Base-by-base conservation (phyloP, 1,140 invertebrate species). In the Macrocentrus cingulum region DNA sequence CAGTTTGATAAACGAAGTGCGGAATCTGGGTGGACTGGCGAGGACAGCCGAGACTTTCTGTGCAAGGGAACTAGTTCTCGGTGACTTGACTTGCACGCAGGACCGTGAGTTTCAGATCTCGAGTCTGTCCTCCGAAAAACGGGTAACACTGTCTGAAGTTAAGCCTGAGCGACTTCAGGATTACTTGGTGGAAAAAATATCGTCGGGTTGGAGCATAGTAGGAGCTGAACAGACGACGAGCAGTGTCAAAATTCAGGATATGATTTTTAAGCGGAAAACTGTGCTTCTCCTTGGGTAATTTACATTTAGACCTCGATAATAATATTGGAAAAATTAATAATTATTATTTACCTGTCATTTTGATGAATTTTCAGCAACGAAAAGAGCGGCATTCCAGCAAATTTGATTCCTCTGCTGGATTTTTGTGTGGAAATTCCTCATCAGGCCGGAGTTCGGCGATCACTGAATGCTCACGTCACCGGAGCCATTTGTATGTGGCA, bases 381-480 rank as follows among this genome's bases (percentile, higher is more conserved):
- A 80, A 95, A 93, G 75, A 86, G 90, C 76, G 95, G 95, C 2
- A 89, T 99, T 60, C 91, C 95, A n/a, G 86, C 90, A 6, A 85
- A 94, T 65, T 74, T 98, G 11, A 84, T 98, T 48, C 87, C 89
- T n/a, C 69, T 92, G 6, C 79, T 98, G 65, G 93, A 98, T 75
- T 80, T 82, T 8, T 96, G 93, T 72, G 85, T 98, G 1, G 93
- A 98, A 82, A 95, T 98, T 68, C 93, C 94, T 0, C n/a, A n/a
- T n/a, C 94, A 97, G 75, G 81, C 88, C 62, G 94, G 94, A 1
- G 74, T 93, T 25, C 86, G 92, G 13, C 80, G 95, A 37, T 97
- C 94, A 0, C 77, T 98, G 11, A 99, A 98, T 81, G 95, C 98
- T 0, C 95, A 98, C 71, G 95, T 99, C 0, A 91, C 92, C 32